These are phyloP conservation scores for Drosophila kepulauana DNA, from an alignment of 1,140 invertebrate genomes.

Conservation along the genomic window DNA sequence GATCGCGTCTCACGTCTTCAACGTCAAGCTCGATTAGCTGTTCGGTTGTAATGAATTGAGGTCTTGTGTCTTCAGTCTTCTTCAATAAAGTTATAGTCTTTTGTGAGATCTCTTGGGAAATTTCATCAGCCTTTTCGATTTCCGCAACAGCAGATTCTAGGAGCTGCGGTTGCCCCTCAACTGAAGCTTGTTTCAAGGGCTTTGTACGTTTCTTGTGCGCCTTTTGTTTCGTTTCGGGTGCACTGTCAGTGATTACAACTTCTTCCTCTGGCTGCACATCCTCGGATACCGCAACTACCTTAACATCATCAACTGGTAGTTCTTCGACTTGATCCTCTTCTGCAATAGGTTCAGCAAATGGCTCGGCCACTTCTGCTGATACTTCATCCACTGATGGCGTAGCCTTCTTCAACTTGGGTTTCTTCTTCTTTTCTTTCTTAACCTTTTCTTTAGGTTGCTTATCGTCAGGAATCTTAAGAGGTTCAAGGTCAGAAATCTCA, in stretches of 20 bases:
- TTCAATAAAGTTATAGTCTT: constrained; percentile 82
- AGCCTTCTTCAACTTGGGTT: constrained; percentile 77
- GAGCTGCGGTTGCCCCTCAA: constrained; percentile 77
- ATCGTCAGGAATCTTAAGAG: constrained; percentile 66
- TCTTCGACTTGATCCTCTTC: constrained; percentile 84
- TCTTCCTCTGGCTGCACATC: constrained; percentile 77
- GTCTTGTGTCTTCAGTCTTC: constrained; percentile 80
- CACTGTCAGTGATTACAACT: constrained; percentile 62
- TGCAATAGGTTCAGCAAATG: constrained; percentile 78
- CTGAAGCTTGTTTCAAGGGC: constrained; percentile 70
- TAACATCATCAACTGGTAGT: constrained; percentile 73
- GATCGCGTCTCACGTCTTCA: constrained; percentile 85
- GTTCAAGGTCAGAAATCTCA: constrained; percentile 67
- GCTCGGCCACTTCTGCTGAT: constrained; percentile 72
- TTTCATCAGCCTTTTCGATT: constrained; percentile 80
- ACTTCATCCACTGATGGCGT: constrained; percentile 79
- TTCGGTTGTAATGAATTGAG: constrained; percentile 79
- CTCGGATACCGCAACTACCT: constrained; percentile 75
- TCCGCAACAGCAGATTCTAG: constrained; percentile 72
- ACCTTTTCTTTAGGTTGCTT: constrained; percentile 65
- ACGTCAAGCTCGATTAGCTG: constrained; percentile 83
- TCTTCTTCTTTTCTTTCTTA: constrained; percentile 82
- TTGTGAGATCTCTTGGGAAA: constrained; percentile 81
- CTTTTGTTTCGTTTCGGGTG: constrained; percentile 71
- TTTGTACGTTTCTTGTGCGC: constrained; percentile 83